Percentiles rank a stretch among this genome's conserved stretches.
Evolutionary conservation across 2,888 invertebrate genomes (phyloP).

Genomic region (Macaria liturata): DNA sequence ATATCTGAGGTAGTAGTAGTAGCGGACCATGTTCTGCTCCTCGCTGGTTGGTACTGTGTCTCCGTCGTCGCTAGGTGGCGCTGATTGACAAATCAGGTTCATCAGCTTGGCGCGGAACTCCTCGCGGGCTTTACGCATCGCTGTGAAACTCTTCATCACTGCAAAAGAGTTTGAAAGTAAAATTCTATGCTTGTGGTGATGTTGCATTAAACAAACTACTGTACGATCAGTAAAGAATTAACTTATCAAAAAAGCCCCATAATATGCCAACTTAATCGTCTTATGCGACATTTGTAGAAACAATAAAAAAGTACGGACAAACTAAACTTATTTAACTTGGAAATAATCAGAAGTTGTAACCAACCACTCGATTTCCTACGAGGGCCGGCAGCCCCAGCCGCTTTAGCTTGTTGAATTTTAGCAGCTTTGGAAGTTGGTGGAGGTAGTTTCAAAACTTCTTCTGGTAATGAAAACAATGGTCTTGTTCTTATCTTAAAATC

Average conservation of each 20-base stretch:
- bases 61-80: conserved; percentile 67
- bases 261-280: too few species aligned
- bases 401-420: conserved; percentile 55
- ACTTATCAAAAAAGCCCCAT: too few species aligned
- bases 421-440: conserved; percentile 62
- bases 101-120: conserved; percentile 92
- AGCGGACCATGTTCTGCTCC: conserved; percentile 89
- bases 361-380: conserved; percentile 66
- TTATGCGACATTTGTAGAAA: too few species aligned
- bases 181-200: too few species aligned
- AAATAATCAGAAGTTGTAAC: too few species aligned
- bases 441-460: conserved; percentile 81
- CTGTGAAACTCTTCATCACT: conserved; percentile 87
- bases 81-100: conserved; percentile 86
- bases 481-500: conserved; percentile 82
- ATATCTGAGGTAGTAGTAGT: conserved; percentile 95
- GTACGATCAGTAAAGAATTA: too few species aligned
- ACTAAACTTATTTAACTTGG: too few species aligned
- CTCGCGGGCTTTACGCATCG: conserved; percentile 89
- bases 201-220: too few species aligned
- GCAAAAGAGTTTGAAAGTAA: conserved; percentile 17
- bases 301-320: too few species aligned
- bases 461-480: conserved; percentile 85
- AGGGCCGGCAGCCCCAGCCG: conserved; percentile 36
- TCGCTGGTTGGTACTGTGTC: conserved; percentile 82